These are phyloP conservation scores for Vanessa atalanta DNA, from an alignment of 1,140 invertebrate genomes.

Conservation along the genomic window DNA sequence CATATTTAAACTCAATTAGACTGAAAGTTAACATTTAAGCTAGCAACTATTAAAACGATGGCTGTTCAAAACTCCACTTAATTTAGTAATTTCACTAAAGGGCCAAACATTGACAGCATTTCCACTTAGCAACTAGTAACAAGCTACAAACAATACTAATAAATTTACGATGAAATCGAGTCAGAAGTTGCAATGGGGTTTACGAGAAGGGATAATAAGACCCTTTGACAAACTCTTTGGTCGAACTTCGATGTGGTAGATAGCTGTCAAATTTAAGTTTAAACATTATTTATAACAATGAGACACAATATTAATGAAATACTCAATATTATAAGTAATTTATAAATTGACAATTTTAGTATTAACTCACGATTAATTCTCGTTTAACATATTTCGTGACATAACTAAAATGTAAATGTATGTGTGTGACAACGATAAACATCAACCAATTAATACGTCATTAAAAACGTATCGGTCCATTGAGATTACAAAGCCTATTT, in stretches of 20 bases:
- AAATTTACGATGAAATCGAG: neutral
- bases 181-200: neutral
- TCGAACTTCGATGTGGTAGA: neutral
- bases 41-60: neutral
- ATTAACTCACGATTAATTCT: too few relatives aligned
- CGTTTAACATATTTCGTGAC: too few relatives aligned
- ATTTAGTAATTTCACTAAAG: constrained; percentile 16
- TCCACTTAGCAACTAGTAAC: constrained; percentile 7
- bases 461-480: too few relatives aligned
- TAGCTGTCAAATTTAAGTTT: neutral
- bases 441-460: too few relatives aligned
- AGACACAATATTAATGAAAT: too few relatives aligned
- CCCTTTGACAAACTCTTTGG: constrained; percentile 4
- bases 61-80: neutral
- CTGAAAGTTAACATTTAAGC: neutral
- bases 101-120: constrained; percentile 3
- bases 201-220: neutral
- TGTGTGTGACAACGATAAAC: too few relatives aligned
- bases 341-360: too few relatives aligned
- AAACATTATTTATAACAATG: neutral
- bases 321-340: too few relatives aligned
- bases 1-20: neutral
- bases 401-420: too few relatives aligned
- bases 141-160: constrained; percentile 17
- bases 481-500: too few relatives aligned